Evolutionary conservation across 2,113 vertebrate species (phyloP).

Genomic region (Globicephala melas): DNA sequence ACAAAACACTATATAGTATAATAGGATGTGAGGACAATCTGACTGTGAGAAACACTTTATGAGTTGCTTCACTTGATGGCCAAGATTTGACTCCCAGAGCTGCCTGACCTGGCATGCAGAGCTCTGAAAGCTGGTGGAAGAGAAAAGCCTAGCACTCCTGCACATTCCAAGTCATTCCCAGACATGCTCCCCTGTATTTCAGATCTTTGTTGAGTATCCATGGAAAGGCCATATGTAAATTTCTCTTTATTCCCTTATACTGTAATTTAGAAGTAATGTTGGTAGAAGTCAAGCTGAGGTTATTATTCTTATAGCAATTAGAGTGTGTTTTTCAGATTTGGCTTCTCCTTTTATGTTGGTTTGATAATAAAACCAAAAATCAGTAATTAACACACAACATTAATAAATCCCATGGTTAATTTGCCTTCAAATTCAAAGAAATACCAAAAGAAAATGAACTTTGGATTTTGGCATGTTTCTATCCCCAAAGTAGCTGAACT

Average conservation of each 20-base stretch:
- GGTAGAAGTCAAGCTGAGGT: background rate
- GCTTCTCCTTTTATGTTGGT: slow-evolving; percentile 30
- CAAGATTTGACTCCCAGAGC: background rate
- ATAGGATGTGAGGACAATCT: background rate
- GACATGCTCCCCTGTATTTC: background rate
- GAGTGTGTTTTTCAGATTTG: background rate
- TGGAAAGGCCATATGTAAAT: background rate
- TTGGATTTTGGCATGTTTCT: slow-evolving; percentile 45
- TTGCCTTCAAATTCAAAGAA: slow-evolving; percentile 50
- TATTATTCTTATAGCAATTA: slow-evolving; percentile 13
- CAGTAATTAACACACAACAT: slow-evolving; percentile 44
- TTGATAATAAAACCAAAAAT: slow-evolving; percentile 56
- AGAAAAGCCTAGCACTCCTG: background rate
- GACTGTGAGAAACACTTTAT: background rate
- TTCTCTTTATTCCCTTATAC: background rate
- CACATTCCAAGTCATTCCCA: background rate
- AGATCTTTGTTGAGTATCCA: background rate
- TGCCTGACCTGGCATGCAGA: background rate
- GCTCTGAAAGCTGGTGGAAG: background rate
- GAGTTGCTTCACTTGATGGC: background rate
- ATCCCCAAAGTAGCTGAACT: slow-evolving; percentile 57
- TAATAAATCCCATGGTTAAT: slow-evolving; percentile 44
- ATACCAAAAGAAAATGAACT: slow-evolving; percentile 45
- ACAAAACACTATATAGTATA: background rate
- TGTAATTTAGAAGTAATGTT: background rate